Percentiles rank a stretch among this genome's conserved stretches.
Evolutionary conservation across 2,888 invertebrate genomes (phyloP).

Genomic region (Rhagium mordax): DNA sequence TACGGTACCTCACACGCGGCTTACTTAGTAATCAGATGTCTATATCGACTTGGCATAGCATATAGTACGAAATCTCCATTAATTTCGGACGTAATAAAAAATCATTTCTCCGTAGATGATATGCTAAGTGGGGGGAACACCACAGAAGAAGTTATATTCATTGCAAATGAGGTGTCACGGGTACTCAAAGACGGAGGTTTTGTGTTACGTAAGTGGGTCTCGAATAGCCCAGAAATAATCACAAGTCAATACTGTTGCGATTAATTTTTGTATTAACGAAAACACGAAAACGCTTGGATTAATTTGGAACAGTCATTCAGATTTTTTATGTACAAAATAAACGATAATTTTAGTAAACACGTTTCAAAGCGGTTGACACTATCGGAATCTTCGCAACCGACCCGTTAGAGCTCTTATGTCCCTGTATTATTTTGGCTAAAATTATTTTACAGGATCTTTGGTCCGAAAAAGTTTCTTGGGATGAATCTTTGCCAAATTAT

Average conservation of each 20-base stretch:
- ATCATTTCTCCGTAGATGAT: conserved; percentile 31
- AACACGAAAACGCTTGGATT: conserved; percentile 31
- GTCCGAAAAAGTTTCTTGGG: conserved; percentile 37
- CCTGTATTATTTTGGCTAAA: conserved; percentile 33
- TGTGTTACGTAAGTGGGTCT: conserved; percentile 20
- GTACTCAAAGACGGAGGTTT: conserved; percentile 23
- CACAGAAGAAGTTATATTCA: not conserved
- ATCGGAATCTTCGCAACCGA: conserved; percentile 34
- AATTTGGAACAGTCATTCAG: conserved; percentile 11
- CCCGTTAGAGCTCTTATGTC: conserved; percentile 33
- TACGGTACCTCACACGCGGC: conserved; percentile 35
- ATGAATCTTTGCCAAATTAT: conserved; percentile 27
- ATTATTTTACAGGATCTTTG: conserved; percentile 34
- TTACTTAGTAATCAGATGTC: conserved; percentile 30
- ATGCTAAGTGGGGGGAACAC: conserved; percentile 17
- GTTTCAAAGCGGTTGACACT: conserved; percentile 26
- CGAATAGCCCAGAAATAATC: conserved; percentile 28
- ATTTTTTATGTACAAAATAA: conserved; percentile 5
- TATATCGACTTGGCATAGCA: conserved; percentile 20
- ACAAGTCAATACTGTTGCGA: not conserved
- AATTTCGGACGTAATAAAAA: conserved; percentile 20
- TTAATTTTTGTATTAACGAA: conserved; percentile 29
- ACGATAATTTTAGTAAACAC: not conserved
- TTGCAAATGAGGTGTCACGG: conserved; percentile 15
- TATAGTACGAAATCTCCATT: conserved; percentile 10